These are phyloP conservation scores for Corvus moneduloides DNA, from an alignment of 2,113 vertebrate species.

Conservation along the genomic window DNA sequence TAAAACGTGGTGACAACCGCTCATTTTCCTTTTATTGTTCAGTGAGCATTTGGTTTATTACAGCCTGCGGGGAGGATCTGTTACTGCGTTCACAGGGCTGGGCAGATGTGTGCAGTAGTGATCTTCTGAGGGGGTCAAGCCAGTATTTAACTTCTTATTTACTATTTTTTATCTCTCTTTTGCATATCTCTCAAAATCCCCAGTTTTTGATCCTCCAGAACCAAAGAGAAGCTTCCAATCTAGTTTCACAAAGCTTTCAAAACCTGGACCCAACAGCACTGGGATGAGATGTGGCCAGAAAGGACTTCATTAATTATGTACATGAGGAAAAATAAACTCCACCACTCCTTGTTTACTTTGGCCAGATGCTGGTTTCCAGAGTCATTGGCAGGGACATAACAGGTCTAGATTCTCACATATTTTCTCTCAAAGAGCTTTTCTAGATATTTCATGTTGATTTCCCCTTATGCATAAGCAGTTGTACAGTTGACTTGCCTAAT, in stretches of 20 bases:
- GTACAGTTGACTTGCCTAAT: slow-evolving; percentile 13
- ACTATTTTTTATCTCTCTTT: background rate
- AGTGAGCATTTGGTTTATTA: background rate
- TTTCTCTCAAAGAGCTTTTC: slow-evolving; percentile 1
- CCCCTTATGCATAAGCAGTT: background rate
- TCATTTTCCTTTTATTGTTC: background rate
- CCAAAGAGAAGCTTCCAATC: background rate
- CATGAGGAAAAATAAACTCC: background rate
- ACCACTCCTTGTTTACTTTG: background rate
- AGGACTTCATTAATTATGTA: background rate
- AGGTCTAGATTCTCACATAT: background rate
- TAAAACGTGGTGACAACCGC: background rate
- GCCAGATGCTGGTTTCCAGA: background rate
- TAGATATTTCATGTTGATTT: background rate
- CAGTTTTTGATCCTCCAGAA: background rate
- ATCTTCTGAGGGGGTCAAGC: background rate
- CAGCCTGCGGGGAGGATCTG: background rate
- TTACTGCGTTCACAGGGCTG: background rate
- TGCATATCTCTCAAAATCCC: background rate
- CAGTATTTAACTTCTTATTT: background rate
- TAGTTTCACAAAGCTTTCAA: background rate
- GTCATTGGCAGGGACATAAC: background rate
- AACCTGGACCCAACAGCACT: background rate
- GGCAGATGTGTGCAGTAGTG: background rate
- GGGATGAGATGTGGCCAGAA: background rate